phyloP scores from a whole-genome alignment of 2,797 vertebrate genomes.

The Ptychobarbus kaznakovi region DNA sequence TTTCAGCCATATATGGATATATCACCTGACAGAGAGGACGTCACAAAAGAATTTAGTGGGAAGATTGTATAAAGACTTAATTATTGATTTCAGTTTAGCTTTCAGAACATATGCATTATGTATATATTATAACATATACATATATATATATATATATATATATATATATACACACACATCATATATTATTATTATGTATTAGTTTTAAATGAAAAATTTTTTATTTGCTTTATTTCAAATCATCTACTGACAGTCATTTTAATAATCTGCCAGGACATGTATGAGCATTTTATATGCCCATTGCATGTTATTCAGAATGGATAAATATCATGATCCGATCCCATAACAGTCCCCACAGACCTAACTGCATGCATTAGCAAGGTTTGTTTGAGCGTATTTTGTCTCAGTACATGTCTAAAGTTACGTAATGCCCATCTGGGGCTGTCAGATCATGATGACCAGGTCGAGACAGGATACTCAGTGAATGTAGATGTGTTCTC shows the following conservation, averaged over 20 bases:
- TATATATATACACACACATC: neutral
- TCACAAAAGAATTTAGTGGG: neutral
- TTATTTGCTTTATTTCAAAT: neutral
- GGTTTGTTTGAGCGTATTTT: constrained; percentile 4
- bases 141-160: no score
- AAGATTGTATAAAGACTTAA: neutral
- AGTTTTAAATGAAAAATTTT: neutral
- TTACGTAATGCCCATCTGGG: constrained; percentile 76
- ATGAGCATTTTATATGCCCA: neutral
- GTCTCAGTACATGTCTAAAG: constrained; percentile 31
- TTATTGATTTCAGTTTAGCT: neutral
- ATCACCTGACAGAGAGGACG: constrained; percentile 6
- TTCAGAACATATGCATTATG: neutral
- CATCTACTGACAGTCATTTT: neutral
- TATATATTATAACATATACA: neutral
- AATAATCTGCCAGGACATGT: neutral
- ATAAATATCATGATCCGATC: neutral
- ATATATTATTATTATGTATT: neutral
- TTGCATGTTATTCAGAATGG: neutral
- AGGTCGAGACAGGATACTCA: neutral
- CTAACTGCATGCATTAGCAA: neutral
- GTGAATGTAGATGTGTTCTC: constrained; percentile 38
- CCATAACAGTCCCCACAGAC: neutral
- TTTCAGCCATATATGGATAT: constrained; percentile 8
- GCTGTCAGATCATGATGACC: constrained; percentile 32